These are phyloP conservation scores for Encarsia formosa DNA, from an alignment of 2,888 invertebrate genomes.

Conservation along the genomic window DNA sequence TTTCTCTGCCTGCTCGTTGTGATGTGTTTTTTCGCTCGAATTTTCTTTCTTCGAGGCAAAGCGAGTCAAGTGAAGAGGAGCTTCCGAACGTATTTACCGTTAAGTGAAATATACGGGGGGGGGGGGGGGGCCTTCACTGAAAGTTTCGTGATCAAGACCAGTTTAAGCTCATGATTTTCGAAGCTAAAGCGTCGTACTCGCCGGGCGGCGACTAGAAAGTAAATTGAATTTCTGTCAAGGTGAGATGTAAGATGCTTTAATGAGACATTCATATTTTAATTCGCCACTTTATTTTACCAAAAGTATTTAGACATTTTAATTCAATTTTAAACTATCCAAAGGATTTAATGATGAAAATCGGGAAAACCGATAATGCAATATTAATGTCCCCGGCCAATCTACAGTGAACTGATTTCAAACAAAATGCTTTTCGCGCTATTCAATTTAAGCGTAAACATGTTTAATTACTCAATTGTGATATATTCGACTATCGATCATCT, in stretches of 20 bases:
- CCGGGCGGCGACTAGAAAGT: background rate
- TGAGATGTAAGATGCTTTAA: background rate
- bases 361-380: too few species aligned
- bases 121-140: background rate
- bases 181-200: conserved; percentile 1
- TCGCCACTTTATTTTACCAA: too few species aligned
- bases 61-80: background rate
- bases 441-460: too few species aligned
- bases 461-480: too few species aligned
- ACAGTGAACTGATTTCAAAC: too few species aligned
- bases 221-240: conserved; percentile 1
- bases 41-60: background rate
- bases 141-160: conserved; percentile 8
- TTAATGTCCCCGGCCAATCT: too few species aligned
- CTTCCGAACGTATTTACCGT: conserved; percentile 7
- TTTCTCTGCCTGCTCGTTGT: background rate
- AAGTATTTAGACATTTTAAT: too few species aligned
- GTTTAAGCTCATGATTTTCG: conserved; percentile 14
- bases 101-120: conserved; percentile 5
- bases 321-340: too few species aligned
- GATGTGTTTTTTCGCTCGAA: conserved; percentile 9
- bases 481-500: too few species aligned
- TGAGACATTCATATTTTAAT: background rate
- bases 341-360: too few species aligned
- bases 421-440: too few species aligned